Conservation (phyloP, 2,888 invertebrate genomes). For the Carterocephalus palaemon region DNA sequence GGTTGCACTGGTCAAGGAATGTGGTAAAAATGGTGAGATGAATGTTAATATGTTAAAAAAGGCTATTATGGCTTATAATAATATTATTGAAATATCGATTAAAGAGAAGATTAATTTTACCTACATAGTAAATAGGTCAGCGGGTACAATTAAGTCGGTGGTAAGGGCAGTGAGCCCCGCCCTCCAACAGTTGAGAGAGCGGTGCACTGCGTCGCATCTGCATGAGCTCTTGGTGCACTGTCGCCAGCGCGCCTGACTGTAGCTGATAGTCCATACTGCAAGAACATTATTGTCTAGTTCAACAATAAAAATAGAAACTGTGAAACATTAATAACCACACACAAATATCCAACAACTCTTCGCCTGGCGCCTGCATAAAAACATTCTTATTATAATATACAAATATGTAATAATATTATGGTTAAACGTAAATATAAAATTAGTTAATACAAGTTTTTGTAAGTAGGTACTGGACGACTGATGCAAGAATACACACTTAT, state of each 20-base stretch:
- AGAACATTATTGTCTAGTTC: constrained; percentile 11
- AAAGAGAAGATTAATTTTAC: constrained; percentile 33
- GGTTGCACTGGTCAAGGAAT: background rate
- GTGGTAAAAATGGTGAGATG: background rate
- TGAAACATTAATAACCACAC: no score
- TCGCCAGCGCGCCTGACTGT: constrained; percentile 79
- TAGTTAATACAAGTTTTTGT: no score
- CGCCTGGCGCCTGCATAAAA: no score
- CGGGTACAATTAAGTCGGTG: constrained; percentile 80
- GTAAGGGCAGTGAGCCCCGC: constrained; percentile 80
- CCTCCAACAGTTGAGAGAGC: constrained; percentile 84
- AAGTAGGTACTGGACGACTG: no score
- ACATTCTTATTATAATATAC: no score
- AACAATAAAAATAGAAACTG: no score
- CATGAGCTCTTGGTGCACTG: constrained; percentile 81
- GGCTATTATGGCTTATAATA: background rate
- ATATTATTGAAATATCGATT: background rate
- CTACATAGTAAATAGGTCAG: constrained; percentile 82
- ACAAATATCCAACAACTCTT: no score
- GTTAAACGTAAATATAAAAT: no score
- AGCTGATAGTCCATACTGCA: constrained; percentile 82
- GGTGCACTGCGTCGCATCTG: constrained; percentile 81
- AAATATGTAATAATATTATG: no score
- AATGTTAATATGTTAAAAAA: background rate
- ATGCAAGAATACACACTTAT: no score